Evolutionary conservation across 2,888 invertebrate species (phyloP).

Genomic region (Drosophila eohydei): DNA sequence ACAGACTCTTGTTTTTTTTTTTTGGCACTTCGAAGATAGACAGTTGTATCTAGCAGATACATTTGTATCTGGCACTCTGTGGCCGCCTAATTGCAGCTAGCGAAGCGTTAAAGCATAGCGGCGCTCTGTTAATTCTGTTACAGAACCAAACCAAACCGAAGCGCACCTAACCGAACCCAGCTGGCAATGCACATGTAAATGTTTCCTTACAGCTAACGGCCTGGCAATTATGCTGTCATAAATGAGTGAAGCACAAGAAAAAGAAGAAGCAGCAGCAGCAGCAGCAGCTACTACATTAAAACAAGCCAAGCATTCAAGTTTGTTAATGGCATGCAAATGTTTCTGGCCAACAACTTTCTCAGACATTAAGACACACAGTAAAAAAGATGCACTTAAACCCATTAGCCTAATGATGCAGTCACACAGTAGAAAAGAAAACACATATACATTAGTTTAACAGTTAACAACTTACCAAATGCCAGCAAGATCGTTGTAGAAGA

Average conservation of each 20-base stretch:
- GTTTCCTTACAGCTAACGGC: slow-evolving; percentile 49
- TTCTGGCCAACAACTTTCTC: slow-evolving; percentile 62
- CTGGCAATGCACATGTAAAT: slow-evolving; percentile 37
- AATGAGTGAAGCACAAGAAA: slow-evolving; percentile 43
- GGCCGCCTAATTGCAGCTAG: slow-evolving; percentile 69
- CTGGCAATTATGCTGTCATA: slow-evolving; percentile 72
- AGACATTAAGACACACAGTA: slow-evolving; percentile 37
- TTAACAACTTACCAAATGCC: background rate
- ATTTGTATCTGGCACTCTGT: slow-evolving; percentile 47
- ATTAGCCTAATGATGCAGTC: slow-evolving; percentile 64
- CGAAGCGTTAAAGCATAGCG: slow-evolving; percentile 69
- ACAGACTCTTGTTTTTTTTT: slow-evolving; percentile 32
- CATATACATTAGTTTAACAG: background rate
- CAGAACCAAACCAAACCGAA: slow-evolving; percentile 39
- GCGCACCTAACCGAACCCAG: slow-evolving; percentile 12
- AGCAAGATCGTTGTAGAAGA: slow-evolving; percentile 1
- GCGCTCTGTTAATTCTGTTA: slow-evolving; percentile 72
- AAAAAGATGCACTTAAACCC: slow-evolving; percentile 52
- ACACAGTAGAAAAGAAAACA: background rate
- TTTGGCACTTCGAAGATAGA: slow-evolving; percentile 25
- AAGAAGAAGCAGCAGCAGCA: slow-evolving; percentile 17
- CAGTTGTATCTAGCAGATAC: slow-evolving; percentile 3
- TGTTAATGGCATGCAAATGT: slow-evolving; percentile 70
- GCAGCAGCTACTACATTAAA: slow-evolving; percentile 49
- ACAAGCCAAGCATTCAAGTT: slow-evolving; percentile 57